A percentile compares a stretch with the other conserved stretches of the same genome.
Conservation (phyloP, 2,113 vertebrate genomes). For the Hyperopisus bebe region DNA sequence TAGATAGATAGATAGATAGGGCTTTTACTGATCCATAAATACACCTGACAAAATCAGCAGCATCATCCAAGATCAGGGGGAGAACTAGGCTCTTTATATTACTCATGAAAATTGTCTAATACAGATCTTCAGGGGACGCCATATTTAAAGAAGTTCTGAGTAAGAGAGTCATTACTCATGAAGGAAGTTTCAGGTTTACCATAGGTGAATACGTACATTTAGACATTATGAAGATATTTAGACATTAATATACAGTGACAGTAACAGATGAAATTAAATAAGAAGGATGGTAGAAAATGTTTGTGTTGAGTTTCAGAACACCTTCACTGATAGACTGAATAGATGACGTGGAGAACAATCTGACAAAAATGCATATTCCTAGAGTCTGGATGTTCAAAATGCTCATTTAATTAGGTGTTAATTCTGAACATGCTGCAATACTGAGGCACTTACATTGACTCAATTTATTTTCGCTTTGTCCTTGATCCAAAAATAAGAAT, state of each 20-base stretch:
- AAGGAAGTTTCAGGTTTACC: neutral
- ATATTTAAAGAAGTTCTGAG: neutral
- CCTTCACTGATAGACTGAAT: too few relatives aligned
- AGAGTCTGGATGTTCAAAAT: neutral
- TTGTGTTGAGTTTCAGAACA: neutral
- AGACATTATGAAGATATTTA: neutral
- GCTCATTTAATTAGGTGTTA: neutral
- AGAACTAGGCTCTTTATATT: neutral
- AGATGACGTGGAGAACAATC: neutral
- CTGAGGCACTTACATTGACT: neutral
- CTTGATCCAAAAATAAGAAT: neutral
- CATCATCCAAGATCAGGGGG: neutral
- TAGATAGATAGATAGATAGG: neutral
- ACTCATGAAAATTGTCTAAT: neutral
- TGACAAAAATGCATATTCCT: neutral
- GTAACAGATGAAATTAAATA: neutral
- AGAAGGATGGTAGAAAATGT: neutral
- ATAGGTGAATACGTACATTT: neutral
- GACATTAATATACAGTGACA: neutral
- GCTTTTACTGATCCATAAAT: neutral
- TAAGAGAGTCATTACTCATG: neutral
- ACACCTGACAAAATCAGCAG: neutral
- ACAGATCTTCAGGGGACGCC: neutral
- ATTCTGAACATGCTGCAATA: neutral
- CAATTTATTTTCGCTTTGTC: neutral